Percentiles rank a stretch among this genome's conserved stretches.
Conservation (phyloP, 2,797 vertebrate species). For the Antennarius maculatus region DNA sequence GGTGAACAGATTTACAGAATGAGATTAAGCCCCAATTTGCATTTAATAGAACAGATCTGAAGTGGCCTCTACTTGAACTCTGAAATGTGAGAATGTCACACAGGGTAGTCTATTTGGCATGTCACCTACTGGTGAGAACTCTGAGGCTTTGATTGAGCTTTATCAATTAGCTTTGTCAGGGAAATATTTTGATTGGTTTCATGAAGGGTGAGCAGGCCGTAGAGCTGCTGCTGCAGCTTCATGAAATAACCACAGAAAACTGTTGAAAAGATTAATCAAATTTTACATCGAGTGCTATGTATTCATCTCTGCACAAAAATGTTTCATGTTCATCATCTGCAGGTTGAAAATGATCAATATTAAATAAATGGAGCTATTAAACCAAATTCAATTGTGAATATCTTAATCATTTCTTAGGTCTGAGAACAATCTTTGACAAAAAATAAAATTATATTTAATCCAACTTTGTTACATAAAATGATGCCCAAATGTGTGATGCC, state of each 20-base stretch:
- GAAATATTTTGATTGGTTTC: slow-evolving; percentile 52
- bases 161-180: slow-evolving; percentile 78
- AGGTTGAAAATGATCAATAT: background rate
- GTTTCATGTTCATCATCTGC: background rate
- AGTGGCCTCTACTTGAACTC: slow-evolving; percentile 86
- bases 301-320: background rate
- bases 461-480: background rate
- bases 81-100: slow-evolving; percentile 82
- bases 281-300: background rate
- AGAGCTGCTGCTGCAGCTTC: slow-evolving; percentile 14
- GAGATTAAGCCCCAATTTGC: slow-evolving; percentile 83
- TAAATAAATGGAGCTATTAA: background rate
- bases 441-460: background rate
- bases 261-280: slow-evolving; percentile 3
- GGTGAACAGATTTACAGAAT: slow-evolving; percentile 82
- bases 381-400: background rate
- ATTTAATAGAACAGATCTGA: slow-evolving; percentile 84
- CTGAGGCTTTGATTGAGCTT: slow-evolving; percentile 78
- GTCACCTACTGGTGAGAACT: slow-evolving; percentile 81
- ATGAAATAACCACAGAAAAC: slow-evolving; percentile 15
- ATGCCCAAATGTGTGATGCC: background rate
- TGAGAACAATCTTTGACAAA: background rate
- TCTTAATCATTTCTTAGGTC: too few relatives aligned
- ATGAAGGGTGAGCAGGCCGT: slow-evolving; percentile 35
- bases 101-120: slow-evolving; percentile 80